These are phyloP conservation scores for Rhinichthys osculus DNA, from an alignment of 2,797 vertebrate species.

Conservation along the genomic window DNA sequence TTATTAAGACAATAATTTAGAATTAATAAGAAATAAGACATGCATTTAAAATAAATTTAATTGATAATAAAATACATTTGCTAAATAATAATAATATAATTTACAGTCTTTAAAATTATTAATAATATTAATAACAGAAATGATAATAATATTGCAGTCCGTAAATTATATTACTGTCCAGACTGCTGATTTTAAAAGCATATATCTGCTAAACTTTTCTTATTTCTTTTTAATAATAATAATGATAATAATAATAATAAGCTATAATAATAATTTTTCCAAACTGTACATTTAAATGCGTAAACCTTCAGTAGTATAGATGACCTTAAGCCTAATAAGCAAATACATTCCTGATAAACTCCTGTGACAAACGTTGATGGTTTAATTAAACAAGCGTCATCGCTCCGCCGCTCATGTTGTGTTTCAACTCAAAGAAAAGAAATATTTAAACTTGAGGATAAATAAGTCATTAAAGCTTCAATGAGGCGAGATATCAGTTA, in stretches of 20 bases:
- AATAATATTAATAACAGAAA: neutral
- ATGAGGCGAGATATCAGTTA: slow-evolving; percentile 10
- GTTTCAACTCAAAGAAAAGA: neutral
- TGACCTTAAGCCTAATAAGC: neutral
- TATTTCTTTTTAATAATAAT: neutral
- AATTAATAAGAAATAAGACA: neutral
- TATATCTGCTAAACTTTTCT: too few relatives aligned
- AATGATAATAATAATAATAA: neutral
- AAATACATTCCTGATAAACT: neutral
- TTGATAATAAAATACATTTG: neutral
- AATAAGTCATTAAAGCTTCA: slow-evolving; percentile 18
- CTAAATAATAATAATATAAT: neutral
- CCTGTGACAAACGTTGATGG: neutral
- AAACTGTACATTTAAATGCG: neutral
- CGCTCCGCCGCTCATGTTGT: too few relatives aligned
- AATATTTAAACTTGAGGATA: neutral
- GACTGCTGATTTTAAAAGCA: neutral
- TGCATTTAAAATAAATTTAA: neutral
- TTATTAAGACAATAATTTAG: neutral
- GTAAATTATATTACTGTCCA: neutral
- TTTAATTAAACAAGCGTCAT: neutral
- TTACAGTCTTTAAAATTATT: neutral
- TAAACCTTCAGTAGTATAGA: neutral
- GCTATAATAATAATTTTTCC: neutral
- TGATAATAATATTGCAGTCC: neutral